These are phyloP conservation scores for Threskiornis aethiopicus DNA, from an alignment of 2,797 vertebrate species.

Conservation along the genomic window DNA sequence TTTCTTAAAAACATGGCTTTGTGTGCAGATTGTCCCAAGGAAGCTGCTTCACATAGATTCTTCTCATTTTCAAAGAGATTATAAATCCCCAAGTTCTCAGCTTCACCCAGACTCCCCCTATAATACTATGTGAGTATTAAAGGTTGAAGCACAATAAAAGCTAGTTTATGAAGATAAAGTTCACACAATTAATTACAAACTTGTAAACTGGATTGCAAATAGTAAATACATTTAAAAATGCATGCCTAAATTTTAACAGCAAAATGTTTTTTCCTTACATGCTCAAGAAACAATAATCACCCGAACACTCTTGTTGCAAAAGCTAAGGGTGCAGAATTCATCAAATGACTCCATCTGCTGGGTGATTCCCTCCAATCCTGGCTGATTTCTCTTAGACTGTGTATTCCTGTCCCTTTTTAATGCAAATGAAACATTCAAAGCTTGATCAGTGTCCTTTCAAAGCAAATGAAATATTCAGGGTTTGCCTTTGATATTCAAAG, in stretches of 20 bases:
- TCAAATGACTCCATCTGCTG: slow-evolving; percentile 50
- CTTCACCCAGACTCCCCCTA: background rate
- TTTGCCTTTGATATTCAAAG: slow-evolving; percentile 66
- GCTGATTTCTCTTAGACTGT: slow-evolving; percentile 16
- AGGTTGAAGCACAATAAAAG: background rate
- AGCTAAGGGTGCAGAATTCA: background rate
- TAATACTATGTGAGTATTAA: background rate
- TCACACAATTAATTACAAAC: background rate
- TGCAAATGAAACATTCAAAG: slow-evolving; percentile 62
- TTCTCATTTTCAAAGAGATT: background rate
- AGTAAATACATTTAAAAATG: background rate
- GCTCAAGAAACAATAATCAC: background rate
- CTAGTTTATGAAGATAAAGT: background rate
- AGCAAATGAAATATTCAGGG: slow-evolving; percentile 63
- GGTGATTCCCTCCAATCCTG: slow-evolving; percentile 54
- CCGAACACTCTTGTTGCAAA: background rate
- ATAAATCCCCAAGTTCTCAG: background rate
- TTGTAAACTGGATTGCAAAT: background rate
- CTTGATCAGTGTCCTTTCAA: slow-evolving; percentile 66
- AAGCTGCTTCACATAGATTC: background rate
- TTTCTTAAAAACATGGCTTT: background rate
- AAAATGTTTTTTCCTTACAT: background rate
- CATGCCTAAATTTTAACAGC: background rate
- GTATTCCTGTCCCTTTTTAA: slow-evolving; percentile 53
- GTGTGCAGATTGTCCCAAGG: background rate